Evolutionary conservation across 1,140 invertebrate species (phyloP).

Genomic region (Trichonephila clavata): DNA sequence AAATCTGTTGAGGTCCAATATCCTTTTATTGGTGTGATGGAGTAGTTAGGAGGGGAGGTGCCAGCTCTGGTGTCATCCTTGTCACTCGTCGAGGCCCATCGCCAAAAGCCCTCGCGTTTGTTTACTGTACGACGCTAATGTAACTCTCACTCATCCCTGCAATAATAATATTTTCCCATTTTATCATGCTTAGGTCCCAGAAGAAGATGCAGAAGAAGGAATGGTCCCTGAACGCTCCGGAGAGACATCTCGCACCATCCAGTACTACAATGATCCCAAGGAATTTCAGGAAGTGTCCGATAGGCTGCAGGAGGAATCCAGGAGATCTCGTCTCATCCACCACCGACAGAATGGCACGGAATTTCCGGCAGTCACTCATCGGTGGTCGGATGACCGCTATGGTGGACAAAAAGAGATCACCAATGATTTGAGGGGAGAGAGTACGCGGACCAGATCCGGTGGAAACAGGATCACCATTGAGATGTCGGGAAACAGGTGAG

Average conservation of each 20-base stretch:
- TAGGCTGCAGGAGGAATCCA: conserved; percentile 83
- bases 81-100: too few relatives aligned
- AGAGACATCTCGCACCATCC: conserved; percentile 83
- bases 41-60: too few relatives aligned
- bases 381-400: conserved; percentile 92
- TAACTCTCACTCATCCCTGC: too few relatives aligned
- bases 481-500: conserved; percentile 73
- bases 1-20: too few relatives aligned
- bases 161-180: too few relatives aligned
- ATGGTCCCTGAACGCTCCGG: conserved; percentile 81
- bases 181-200: conserved; percentile 41
- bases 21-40: too few relatives aligned
- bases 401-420: conserved; percentile 83
- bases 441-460: conserved; percentile 69
- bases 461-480: conserved; percentile 77
- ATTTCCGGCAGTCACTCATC: conserved; percentile 93
- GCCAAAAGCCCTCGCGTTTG: too few relatives aligned
- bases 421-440: conserved; percentile 54
- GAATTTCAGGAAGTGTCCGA: conserved; percentile 89
- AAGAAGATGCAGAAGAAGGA: conserved; percentile 79
- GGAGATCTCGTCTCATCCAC: conserved; percentile 46
- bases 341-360: conserved; percentile 89
- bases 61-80: too few relatives aligned
- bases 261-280: conserved; percentile 82
- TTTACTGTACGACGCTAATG: too few relatives aligned